Conservation (phyloP, 37 sponge, comb jelly and placozoan species). For the Tethya wilhelma region DNA sequence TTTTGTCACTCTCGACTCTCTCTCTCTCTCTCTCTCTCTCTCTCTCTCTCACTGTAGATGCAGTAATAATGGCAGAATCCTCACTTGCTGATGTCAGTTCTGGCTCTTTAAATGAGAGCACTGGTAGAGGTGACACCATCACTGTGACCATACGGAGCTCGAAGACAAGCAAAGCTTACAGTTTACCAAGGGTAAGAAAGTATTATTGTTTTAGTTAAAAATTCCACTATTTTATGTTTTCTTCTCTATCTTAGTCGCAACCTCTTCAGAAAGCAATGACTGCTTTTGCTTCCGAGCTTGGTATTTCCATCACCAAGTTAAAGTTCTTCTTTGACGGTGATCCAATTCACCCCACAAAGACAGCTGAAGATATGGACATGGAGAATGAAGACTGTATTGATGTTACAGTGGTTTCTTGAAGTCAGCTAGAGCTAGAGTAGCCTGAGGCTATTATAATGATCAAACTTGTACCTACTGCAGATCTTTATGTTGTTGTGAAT, state of each 20-base stretch:
- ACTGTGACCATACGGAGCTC: constrained; percentile 51
- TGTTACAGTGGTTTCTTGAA: constrained; percentile 38
- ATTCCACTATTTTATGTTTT: not conserved
- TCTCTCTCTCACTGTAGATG: not conserved
- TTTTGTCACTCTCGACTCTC: not conserved
- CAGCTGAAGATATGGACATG: constrained; percentile 73
- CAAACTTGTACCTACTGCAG: not conserved
- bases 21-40: not conserved
- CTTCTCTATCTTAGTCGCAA: not conserved
- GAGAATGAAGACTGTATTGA: constrained; percentile 85
- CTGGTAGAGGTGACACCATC: constrained; percentile 1
- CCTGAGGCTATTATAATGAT: no score
- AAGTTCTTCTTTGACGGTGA: constrained; percentile 86
- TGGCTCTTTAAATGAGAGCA: not conserved
- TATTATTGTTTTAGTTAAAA: not conserved
- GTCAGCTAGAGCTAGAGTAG: no score
- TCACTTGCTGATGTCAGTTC: not conserved
- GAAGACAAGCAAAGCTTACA: constrained; percentile 44
- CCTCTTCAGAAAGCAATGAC: constrained; percentile 66
- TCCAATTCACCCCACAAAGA: constrained; percentile 35
- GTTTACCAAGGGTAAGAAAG: constrained; percentile 33
- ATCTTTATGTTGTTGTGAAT: not conserved
- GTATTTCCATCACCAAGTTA: constrained; percentile 20
- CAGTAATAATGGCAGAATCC: not conserved
- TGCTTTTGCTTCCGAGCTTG: constrained; percentile 59